Evolutionary conservation across 2,113 vertebrate species (phyloP).

Genomic region (Strix uralensis): DNA sequence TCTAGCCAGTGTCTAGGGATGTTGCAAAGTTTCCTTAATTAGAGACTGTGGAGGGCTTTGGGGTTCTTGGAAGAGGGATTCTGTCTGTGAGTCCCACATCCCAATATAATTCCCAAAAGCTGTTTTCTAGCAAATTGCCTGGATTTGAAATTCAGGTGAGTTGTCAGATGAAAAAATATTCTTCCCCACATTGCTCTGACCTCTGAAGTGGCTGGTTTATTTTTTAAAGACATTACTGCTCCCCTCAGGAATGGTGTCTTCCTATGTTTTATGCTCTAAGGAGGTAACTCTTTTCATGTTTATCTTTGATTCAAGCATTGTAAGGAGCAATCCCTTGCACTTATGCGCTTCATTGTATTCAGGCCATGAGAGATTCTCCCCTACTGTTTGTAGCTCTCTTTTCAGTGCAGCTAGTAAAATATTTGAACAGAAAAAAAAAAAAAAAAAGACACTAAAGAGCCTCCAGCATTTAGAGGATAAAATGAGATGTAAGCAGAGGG

Average conservation of each 20-base stretch:
- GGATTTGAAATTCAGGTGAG: constrained; percentile 34
- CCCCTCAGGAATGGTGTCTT: constrained; percentile 33
- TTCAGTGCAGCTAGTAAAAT: constrained; percentile 53
- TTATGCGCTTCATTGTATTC: constrained; percentile 48
- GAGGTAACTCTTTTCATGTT: constrained; percentile 54
- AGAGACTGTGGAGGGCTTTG: not conserved
- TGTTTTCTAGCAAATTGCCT: not conserved
- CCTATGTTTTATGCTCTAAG: constrained; percentile 50
- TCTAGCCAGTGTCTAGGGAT: not conserved
- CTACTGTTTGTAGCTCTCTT: constrained; percentile 58
- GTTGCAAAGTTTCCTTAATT: not conserved
- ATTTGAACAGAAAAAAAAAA: constrained; percentile 18
- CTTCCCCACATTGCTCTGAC: not conserved
- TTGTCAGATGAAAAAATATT: not conserved
- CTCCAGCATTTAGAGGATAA: constrained; percentile 44
- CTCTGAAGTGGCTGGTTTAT: constrained; percentile 2
- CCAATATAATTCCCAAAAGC: not conserved
- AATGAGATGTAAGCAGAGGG: not conserved
- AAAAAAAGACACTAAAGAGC: constrained; percentile 16
- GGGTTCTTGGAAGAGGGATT: not conserved
- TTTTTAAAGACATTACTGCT: constrained; percentile 20
- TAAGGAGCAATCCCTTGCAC: constrained; percentile 50
- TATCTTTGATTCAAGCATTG: constrained; percentile 62
- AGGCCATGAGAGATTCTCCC: constrained; percentile 46
- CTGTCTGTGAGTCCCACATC: not conserved